A percentile compares a stretch with the other conserved stretches of the same genome.
phyloP scores from a whole-genome alignment of 2,113 vertebrate species.

The Euleptes europaea region DNA sequence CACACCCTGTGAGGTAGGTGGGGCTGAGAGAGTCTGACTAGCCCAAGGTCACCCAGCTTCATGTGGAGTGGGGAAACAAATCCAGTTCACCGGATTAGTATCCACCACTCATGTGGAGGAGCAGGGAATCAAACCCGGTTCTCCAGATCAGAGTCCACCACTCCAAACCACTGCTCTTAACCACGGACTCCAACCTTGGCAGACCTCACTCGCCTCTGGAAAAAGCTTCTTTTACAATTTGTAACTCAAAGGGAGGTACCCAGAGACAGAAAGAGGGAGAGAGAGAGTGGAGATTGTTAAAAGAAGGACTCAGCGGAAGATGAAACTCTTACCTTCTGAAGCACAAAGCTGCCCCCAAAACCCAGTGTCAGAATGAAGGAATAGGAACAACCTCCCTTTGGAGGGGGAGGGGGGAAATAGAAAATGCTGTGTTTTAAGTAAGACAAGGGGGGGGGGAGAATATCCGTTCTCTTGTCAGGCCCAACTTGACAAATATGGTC shows the following conservation, averaged over 20 bases:
- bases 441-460: conserved; percentile 49
- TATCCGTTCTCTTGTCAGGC: conserved; percentile 78
- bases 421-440: conserved; percentile 73
- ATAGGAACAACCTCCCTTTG: conserved; percentile 44
- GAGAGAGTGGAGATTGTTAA: conserved; percentile 43
- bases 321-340: conserved; percentile 54
- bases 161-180: no score
- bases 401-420: conserved; percentile 15
- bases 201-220: no score
- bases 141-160: no score
- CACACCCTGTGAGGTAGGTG: no score
- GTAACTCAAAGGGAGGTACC: not conserved
- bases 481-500: conserved; percentile 80
- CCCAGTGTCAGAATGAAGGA: conserved; percentile 24
- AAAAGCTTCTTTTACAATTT: not conserved
- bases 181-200: not conserved
- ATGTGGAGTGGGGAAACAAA: no score
- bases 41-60: no score
- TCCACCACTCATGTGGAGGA: no score
- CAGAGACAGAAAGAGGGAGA: not conserved
- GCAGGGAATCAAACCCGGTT: no score
- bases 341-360: conserved; percentile 73
- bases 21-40: no score
- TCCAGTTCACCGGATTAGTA: no score
- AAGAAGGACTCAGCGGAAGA: conserved; percentile 70